These are phyloP conservation scores for Struthio camelus DNA, from an alignment of 2,113 vertebrate genomes.

Conservation along the genomic window DNA sequence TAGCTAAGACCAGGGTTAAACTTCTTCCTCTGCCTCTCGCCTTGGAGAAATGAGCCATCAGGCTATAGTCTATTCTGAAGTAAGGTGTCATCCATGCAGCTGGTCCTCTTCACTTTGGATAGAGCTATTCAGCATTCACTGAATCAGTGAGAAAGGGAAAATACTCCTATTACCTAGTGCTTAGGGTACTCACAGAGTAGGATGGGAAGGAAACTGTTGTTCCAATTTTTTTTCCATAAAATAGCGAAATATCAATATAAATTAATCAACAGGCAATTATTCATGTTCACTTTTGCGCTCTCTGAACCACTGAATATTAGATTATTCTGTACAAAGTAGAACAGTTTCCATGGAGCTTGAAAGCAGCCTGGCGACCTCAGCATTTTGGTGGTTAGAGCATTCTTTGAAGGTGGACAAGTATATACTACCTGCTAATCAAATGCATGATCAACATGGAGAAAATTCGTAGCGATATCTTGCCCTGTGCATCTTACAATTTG, in stretches of 20 bases:
- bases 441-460: neutral
- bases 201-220: neutral
- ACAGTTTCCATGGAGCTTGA: neutral
- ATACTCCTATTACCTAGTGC: neutral
- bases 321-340: neutral
- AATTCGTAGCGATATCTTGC: neutral
- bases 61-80: neutral
- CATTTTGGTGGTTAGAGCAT: neutral
- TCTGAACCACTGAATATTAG: neutral
- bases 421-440: neutral
- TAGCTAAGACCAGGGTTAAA: neutral
- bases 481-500: neutral
- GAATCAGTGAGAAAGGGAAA: neutral
- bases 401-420: neutral
- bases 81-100: neutral
- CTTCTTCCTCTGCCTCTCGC: neutral
- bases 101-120: neutral
- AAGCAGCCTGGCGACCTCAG: neutral
- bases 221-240: neutral
- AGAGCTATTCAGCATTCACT: neutral
- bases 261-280: neutral
- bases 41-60: neutral
- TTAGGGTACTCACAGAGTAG: neutral
- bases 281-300: neutral
- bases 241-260: neutral